A percentile compares a stretch with the other conserved stretches of the same genome.
phyloP scores from a whole-genome alignment of 2,797 vertebrate species.

The Myotis planiceps region DNA sequence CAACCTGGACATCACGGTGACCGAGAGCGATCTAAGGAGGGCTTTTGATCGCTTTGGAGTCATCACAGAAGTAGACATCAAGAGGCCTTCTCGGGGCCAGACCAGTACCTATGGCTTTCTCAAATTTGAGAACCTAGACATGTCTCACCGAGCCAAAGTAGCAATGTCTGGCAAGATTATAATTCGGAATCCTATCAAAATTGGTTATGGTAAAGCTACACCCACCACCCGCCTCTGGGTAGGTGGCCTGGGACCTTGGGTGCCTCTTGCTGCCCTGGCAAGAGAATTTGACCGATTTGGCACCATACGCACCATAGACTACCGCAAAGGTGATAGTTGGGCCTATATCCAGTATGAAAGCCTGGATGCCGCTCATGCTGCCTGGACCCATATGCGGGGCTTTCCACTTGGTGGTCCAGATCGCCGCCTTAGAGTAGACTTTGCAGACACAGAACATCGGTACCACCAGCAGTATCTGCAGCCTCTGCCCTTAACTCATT shows the following conservation, averaged over 20 bases:
- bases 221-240: conserved; percentile 98
- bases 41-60: conserved; percentile 97
- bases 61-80: conserved; percentile 98
- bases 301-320: conserved; percentile 98
- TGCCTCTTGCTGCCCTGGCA: conserved; percentile 95
- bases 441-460: conserved; percentile 97
- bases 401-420: conserved; percentile 97
- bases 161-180: conserved; percentile 99
- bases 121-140: conserved; percentile 99
- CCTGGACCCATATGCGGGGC: conserved; percentile 98
- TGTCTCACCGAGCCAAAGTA: conserved; percentile 97
- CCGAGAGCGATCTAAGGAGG: conserved; percentile 94
- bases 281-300: conserved; percentile 99
- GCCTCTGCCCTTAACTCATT: conserved; percentile 94
- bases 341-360: conserved; percentile 99
- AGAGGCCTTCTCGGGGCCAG: conserved; percentile 94
- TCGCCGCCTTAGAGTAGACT: conserved; percentile 96
- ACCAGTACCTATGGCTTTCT: conserved; percentile 98
- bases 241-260: conserved; percentile 97
- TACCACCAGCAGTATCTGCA: conserved; percentile 98
- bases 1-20: conserved; percentile 96
- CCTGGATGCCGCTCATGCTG: conserved; percentile 97
- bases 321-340: conserved; percentile 98
- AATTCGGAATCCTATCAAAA: conserved; percentile 96
- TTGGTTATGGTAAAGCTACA: conserved; percentile 98